A percentile compares a stretch with the other conserved stretches of the same genome.
Evolutionary conservation across 2,888 invertebrate species (phyloP).

Genomic region (Rhingia rostrata): DNA sequence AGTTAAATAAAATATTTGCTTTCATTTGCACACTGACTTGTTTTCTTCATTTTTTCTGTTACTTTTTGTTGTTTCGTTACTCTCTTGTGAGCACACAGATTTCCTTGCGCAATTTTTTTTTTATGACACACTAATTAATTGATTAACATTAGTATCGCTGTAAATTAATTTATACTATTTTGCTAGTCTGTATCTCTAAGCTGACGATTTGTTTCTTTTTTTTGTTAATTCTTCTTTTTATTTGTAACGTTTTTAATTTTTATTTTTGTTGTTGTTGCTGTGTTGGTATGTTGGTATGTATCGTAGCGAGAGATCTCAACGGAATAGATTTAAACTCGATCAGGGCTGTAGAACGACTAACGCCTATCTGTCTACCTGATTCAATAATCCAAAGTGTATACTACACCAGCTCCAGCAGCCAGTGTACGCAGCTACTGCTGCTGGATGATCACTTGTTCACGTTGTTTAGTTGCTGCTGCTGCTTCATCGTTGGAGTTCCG

Average conservation of each 20-base stretch:
- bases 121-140: slow-evolving; percentile 74
- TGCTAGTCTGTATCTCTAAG: slow-evolving; percentile 65
- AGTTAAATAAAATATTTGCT: slow-evolving; percentile 48
- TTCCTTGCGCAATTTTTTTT: slow-evolving; percentile 73
- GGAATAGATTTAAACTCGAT: slow-evolving; percentile 83
- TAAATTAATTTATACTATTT: slow-evolving; percentile 40
- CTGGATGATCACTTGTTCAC: slow-evolving; percentile 74
- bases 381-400: slow-evolving; percentile 79
- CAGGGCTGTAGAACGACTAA: slow-evolving; percentile 83
- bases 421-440: slow-evolving; percentile 74
- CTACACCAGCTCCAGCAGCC: slow-evolving; percentile 73
- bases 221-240: slow-evolving; percentile 8
- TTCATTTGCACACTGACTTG: slow-evolving; percentile 60
- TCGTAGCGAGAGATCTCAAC: slow-evolving; percentile 76
- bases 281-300: slow-evolving; percentile 51
- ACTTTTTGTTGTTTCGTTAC: slow-evolving; percentile 25
- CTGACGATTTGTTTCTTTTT: slow-evolving; percentile 13
- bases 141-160: slow-evolving; percentile 56
- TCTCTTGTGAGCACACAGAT: slow-evolving; percentile 45
- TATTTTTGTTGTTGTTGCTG: slow-evolving; percentile 56
- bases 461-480: slow-evolving; percentile 72
- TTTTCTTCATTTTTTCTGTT: slow-evolving; percentile 33
- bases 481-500: slow-evolving; percentile 75
- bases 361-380: slow-evolving; percentile 83
- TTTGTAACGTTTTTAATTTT: slow-evolving; percentile 59